phyloP scores from a whole-genome alignment of 1,140 invertebrate genomes.

The Pseudomyrmex pallidus region DNA sequence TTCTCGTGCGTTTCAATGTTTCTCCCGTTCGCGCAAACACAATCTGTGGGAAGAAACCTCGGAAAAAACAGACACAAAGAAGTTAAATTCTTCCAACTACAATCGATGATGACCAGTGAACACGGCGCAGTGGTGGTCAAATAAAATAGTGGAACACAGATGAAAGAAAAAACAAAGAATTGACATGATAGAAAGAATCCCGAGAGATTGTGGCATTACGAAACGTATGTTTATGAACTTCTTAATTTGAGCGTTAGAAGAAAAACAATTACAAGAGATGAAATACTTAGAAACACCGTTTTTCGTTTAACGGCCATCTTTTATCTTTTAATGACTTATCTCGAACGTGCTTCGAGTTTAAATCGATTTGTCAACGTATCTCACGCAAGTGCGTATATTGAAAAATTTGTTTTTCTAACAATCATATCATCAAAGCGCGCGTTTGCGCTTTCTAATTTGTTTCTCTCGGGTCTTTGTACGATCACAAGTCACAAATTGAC shows the following conservation, averaged over 20 bases:
- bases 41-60: neutral
- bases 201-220: no score
- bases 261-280: neutral
- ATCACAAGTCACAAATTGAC: neutral
- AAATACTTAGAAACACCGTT: neutral
- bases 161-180: neutral
- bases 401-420: no score
- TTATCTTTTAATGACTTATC: neutral
- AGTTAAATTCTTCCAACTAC: neutral
- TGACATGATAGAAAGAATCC: neutral
- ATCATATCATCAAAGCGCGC: no score
- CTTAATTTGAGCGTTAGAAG: no score
- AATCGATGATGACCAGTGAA: slow-evolving; percentile 2
- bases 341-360: neutral
- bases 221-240: neutral
- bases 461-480: neutral
- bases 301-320: neutral
- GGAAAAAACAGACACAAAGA: neutral
- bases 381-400: no score
- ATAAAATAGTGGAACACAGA: neutral
- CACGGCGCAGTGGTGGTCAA: neutral
- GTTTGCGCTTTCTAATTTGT: neutral
- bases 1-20: neutral
- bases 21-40: neutral
- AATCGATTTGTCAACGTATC: no score